Evolutionary conservation across 37 sponge, comb jelly and placozoan genomes (phyloP), one percentile per base, ranked within the genome.

Genomic region (Lycopodina hypogea): DNA sequence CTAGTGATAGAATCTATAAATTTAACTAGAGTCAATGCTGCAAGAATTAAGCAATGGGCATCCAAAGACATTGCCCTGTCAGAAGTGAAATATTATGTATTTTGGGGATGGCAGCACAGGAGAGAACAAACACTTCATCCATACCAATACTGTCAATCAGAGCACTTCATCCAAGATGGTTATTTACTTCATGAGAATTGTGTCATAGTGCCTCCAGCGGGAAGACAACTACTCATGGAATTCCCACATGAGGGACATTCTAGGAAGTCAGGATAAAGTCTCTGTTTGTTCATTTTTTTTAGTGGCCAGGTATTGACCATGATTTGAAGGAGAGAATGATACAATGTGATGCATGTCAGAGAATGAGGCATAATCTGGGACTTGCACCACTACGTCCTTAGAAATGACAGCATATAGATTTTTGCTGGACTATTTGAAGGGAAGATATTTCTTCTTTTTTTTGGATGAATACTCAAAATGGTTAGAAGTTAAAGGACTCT

Each of bases 281-380:
- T 36, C 18, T 68, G 33, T 36, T 36, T 26, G 22, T 36, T 26
- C 4, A 3, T 12, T 68, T 3, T 28, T 7, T 68, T 36, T 68
- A 36, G 69, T 68, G 69, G 36, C 69, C 69, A 12, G 37, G 69
- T 33, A 68, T 68, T 21, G 69, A 68, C 69, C 21, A 28, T 39
- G 39, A 68, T 11, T 4, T 68, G 21, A 12, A 30, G 36, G 36
- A 68, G 22, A 38, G 40, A 38, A 36, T 30, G 3, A 8, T 3
- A 33, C 33, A 30, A 21, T 68, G 69, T 3, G 3, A 58, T 4
- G 6, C 59, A 18, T 58, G 59, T 6, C n/a, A 58, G 53, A 11
- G 15, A 15, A 11, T 18, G 11, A 18, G 11, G 53, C 11, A 18
- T 6, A 24, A 21, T 58, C 59, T 19, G 3, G 59, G 26, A 21